Base-by-base conservation (phyloP, 2,888 invertebrate species). In the Nasonia oneida region DNA sequence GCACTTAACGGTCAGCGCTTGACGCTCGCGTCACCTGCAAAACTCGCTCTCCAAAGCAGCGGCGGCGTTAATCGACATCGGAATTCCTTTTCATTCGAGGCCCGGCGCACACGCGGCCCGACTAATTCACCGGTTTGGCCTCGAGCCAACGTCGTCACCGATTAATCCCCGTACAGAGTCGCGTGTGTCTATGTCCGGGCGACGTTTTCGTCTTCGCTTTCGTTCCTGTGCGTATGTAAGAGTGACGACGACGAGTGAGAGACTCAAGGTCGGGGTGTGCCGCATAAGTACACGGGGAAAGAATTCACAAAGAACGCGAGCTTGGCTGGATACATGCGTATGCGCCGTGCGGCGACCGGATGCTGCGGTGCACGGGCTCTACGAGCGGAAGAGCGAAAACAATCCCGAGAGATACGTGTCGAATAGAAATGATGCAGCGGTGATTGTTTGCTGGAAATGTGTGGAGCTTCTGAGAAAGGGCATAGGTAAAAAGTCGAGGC, bases 71-170 rank as follows among this genome's bases (percentile, higher is more conserved):
- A 85, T 86, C 82, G 82, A 53, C 78, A 79, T 82, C 82, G 61
- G 23, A 42, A 86, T 83, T 86, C 83, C 86, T 75, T 70, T 86
- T 80, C 79, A 42, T 70, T 85, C 64, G 81, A 77, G n/a, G 6
- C 10, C 14, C 15, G 18, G 10, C 61, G 33, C 23, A 2, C 18
- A 39, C 53, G 37, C 12, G 12, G 10, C 10, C 47, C 12, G 71
- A 77, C 76, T 64, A 70, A 80, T 80, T 79, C 83, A 37, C 50
- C 33, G 50, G 29, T n/a, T 86, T 86, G 84, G 84, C 81, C 67
- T 8, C 33, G 57, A 18, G 81, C 84, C 84, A 86, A 64, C 53
- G 53, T 84, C 83, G 83, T 81, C 79, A 15, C 86, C 86, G 83
- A 84, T 84, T 86, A 86, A 81, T 78, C 57, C 73, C 57, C 76